These are phyloP conservation scores for Hoplostethus mediterraneus DNA, from an alignment of 2,797 vertebrate species.

Conservation along the genomic window DNA sequence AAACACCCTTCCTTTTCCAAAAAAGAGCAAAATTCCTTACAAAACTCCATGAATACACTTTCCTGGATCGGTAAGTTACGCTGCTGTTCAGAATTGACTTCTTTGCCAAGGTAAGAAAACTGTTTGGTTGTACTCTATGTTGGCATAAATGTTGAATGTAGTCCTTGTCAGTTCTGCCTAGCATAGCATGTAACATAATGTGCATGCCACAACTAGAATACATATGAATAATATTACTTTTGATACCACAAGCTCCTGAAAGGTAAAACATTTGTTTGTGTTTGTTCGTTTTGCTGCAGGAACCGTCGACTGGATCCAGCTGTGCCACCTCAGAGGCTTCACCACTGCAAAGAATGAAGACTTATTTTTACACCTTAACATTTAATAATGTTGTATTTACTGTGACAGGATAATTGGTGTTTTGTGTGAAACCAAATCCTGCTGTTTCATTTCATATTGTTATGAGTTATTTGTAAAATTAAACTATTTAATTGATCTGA, in stretches of 20 bases:
- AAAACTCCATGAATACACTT: slow-evolving; percentile 13
- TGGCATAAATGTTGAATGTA: neutral
- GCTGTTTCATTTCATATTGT: too few species aligned
- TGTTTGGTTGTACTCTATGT: neutral
- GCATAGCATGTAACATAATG: too few species aligned
- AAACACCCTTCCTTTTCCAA: slow-evolving; percentile 85
- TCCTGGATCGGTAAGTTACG: slow-evolving; percentile 55
- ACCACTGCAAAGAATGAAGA: neutral
- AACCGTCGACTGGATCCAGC: neutral
- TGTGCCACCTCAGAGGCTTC: neutral
- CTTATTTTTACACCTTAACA: neutral
- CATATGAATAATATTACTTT: neutral
- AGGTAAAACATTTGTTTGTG: slow-evolving; percentile 10
- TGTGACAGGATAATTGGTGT: neutral
- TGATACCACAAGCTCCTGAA: neutral
- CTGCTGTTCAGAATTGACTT: neutral
- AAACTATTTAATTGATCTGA: neutral
- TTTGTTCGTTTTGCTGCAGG: slow-evolving; percentile 56
- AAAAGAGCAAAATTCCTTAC: slow-evolving; percentile 89
- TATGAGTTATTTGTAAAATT: neutral
- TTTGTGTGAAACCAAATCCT: too few species aligned
- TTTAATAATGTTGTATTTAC: neutral
- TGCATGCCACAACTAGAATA: fast-evolving
- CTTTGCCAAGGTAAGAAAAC: slow-evolving; percentile 58
- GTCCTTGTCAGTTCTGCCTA: too few species aligned